Conservation (phyloP, 2,888 invertebrate genomes). For the Eutolmus rufibarbis region DNA sequence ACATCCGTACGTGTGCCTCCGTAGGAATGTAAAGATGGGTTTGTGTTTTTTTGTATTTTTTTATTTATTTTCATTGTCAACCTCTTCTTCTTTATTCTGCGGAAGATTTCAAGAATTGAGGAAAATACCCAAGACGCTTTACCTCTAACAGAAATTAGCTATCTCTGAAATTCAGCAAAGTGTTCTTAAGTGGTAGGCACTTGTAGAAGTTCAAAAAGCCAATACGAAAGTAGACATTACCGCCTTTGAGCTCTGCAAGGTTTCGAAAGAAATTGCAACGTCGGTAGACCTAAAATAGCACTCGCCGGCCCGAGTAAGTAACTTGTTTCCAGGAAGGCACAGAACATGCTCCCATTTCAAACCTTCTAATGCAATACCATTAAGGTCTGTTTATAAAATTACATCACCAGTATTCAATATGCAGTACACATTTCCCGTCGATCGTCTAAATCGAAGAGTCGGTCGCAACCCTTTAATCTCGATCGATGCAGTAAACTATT, state of each 20-base stretch:
- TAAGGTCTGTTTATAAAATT: constrained; percentile 23
- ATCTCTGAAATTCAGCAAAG: not conserved
- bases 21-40: too few relatives aligned
- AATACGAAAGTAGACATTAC: not conserved
- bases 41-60: too few relatives aligned
- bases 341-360: constrained; percentile 15
- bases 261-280: not conserved
- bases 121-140: too few relatives aligned
- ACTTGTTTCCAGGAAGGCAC: not conserved
- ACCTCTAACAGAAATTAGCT: not conserved
- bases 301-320: not conserved
- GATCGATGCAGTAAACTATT: constrained; percentile 31
- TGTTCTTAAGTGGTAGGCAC: not conserved
- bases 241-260: not conserved
- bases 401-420: constrained; percentile 9
- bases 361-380: constrained; percentile 18
- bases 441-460: not conserved
- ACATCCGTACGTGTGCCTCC: too few relatives aligned
- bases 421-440: not conserved
- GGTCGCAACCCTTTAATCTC: constrained; percentile 37
- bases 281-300: not conserved
- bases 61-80: too few relatives aligned
- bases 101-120: too few relatives aligned
- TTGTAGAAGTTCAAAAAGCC: not conserved
- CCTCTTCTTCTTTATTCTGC: too few relatives aligned